phyloP scores from a whole-genome alignment of 2,888 invertebrate species.

The Lasioglossum figueresi region DNA sequence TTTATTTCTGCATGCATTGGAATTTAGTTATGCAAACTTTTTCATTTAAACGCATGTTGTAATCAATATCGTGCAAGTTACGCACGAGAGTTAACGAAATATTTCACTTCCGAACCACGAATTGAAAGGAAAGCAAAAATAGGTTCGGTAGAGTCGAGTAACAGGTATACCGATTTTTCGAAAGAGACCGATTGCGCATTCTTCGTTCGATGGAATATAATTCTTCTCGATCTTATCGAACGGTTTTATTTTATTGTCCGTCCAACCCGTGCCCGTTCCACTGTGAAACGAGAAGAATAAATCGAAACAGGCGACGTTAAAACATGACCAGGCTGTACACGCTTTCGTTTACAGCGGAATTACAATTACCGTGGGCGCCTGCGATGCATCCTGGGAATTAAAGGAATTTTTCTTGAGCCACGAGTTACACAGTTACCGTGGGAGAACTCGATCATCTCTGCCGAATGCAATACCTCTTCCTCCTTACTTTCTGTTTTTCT shows the following conservation, averaged over 20 bases:
- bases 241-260: not conserved
- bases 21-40: too few species aligned
- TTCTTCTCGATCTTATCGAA: constrained; percentile 9
- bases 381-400: constrained; percentile 30
- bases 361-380: not conserved
- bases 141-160: not conserved
- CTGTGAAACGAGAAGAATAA: not conserved
- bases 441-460: constrained; percentile 34
- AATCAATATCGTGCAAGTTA: too few species aligned
- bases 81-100: too few species aligned
- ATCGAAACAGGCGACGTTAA: constrained; percentile 1
- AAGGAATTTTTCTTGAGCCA: constrained; percentile 16
- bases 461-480: not conserved
- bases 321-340: not conserved
- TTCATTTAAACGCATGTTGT: too few species aligned
- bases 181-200: not conserved
- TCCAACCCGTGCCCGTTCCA: not conserved
- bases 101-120: not conserved
- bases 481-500: not conserved
- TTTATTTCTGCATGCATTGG: too few species aligned
- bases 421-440: not conserved
- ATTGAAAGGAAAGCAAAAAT: not conserved
- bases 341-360: constrained; percentile 18
- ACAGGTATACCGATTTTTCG: not conserved
- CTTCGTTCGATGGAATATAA: not conserved